Evolutionary conservation across 2,888 invertebrate genomes (phyloP), one percentile per base, ranked within the genome.

Genomic region (Chelonus formosanus): DNA sequence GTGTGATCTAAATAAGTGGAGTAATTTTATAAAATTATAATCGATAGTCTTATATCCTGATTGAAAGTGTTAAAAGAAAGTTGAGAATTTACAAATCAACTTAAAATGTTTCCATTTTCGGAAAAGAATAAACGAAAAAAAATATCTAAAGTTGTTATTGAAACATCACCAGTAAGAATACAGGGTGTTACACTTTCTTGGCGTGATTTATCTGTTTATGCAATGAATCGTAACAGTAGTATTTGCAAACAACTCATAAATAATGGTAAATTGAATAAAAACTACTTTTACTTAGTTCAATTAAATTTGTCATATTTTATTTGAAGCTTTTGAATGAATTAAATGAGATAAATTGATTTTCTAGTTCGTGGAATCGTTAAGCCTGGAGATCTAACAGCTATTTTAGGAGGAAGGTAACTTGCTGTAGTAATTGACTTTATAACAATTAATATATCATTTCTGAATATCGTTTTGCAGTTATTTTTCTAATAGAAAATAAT

Each of bases 351-450:
- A 20, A 20, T 20, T 20, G 20, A 20, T 20, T 20, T 20, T 84
- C 70, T 83, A 92, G 94, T 92, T 3, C 90, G 90, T 70, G 95
- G 95, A 54, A 92, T 92, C 43, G 91, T 94, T 4, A 90, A 90
- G 77, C 91, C 94, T 5, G 95, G 95, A 5, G 90, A 91, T 72
- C 85, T 95, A 73, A 92, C 93, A 69, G 95, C 95, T 0, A 85
- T 95, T 67, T 92, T 95, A 90, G 95, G 95, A 67, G 90, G 93
- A 69, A 92, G 93, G 94, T 93, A 85, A 86, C 86, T 74, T 43
- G 48, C 20, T 20, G 20, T 20, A 36, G 8, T 3, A 56, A 43
- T 47, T 52, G 60, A 67, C 63, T 50, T 70, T 57, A 56, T 59
- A 8, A 4, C 7, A 10, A 10, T 44, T 34, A 20, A 20, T 20